phyloP scores from a whole-genome alignment of 2,797 vertebrate genomes.

The Hylomyscus alleni region DNA sequence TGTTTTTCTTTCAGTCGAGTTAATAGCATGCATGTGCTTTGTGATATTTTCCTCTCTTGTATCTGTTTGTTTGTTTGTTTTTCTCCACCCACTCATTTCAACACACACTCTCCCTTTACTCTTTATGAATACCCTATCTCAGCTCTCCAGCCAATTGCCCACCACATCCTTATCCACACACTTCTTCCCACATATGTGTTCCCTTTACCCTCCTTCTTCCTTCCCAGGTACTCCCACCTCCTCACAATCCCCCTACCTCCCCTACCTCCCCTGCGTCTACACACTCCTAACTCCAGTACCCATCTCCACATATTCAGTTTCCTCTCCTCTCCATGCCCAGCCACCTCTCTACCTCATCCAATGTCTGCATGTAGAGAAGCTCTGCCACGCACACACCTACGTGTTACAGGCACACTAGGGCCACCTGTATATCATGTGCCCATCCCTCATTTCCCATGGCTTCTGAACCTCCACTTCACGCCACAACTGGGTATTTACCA shows the following conservation, averaged over 20 bases:
- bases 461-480: neutral
- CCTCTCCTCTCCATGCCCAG: neutral
- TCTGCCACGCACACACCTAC: neutral
- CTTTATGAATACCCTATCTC: too few relatives aligned
- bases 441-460: neutral
- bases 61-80: neutral
- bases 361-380: neutral
- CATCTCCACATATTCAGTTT: neutral
- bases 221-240: neutral
- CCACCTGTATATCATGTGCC: accelerated
- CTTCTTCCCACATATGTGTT: neutral
- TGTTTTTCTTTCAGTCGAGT: conserved; percentile 41
- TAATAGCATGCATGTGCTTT: conserved; percentile 57
- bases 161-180: too few relatives aligned
- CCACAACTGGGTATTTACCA: neutral
- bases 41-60: neutral
- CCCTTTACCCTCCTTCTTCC: neutral
- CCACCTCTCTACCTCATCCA: neutral
- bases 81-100: neutral
- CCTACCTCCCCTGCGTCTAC: accelerated
- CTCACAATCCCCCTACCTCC: neutral
- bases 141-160: neutral
- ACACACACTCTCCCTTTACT: neutral
- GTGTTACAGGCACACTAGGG: neutral
- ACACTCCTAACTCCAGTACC: neutral